A percentile compares a stretch with the other conserved stretches of the same genome.
Conservation (phyloP, 2,113 vertebrate species). For the Barbus barbus region DNA sequence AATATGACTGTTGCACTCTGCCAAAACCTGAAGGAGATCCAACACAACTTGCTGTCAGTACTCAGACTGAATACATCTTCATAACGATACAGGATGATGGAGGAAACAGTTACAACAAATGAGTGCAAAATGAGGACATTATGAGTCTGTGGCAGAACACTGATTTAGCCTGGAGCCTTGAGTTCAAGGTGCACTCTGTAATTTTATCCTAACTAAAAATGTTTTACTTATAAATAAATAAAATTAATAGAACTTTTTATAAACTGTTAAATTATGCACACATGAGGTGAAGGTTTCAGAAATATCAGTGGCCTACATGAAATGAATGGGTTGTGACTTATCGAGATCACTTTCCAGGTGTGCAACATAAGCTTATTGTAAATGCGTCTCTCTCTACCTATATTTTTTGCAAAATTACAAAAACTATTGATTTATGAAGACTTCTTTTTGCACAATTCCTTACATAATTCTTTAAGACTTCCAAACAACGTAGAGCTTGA, state of each 20-base stretch:
- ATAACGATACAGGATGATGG: slow-evolving; percentile 13
- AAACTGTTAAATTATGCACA: slow-evolving; percentile 44
- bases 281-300: neutral
- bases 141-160: slow-evolving; percentile 29
- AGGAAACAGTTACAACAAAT: neutral
- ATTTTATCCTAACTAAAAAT: slow-evolving; percentile 13
- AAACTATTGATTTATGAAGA: too few relatives aligned
- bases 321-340: too few relatives aligned
- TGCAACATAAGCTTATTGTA: neutral
- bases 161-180: neutral
- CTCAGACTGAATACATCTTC: slow-evolving; percentile 11
- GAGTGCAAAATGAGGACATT: slow-evolving; percentile 34
- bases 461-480: too few relatives aligned
- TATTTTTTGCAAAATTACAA: too few relatives aligned
- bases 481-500: too few relatives aligned
- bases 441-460: too few relatives aligned
- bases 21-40: slow-evolving; percentile 32
- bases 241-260: slow-evolving; percentile 10
- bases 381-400: too few relatives aligned
- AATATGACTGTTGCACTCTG: slow-evolving; percentile 24
- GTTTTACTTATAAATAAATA: slow-evolving; percentile 39
- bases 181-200: neutral
- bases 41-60: slow-evolving; percentile 11
- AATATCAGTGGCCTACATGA: neutral
- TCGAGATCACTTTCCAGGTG: neutral